phyloP scores from a whole-genome alignment of 2,113 vertebrate species.

The Brachyhypopomus occidentalis region DNA sequence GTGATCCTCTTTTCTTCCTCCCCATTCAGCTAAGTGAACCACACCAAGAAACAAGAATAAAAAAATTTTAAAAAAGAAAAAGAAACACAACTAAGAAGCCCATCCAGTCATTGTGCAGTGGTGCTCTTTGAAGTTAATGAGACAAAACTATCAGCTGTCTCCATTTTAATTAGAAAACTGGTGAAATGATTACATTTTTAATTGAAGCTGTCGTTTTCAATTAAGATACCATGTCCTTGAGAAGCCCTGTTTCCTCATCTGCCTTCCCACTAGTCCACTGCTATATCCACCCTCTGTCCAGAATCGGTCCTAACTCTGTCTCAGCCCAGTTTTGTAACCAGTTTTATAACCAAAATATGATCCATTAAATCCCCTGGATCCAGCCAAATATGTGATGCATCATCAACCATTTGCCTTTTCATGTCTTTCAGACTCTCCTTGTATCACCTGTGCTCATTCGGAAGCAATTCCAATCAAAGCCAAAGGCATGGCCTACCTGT shows the following conservation, averaged over 20 bases:
- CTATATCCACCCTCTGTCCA: slow-evolving; percentile 39
- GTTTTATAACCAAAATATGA: not conserved
- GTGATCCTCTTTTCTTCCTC: slow-evolving; percentile 2
- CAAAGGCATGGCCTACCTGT: not conserved
- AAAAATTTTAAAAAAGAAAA: not conserved
- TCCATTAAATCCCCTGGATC: not conserved
- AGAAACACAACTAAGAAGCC: slow-evolving; percentile 15
- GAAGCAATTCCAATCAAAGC: slow-evolving; percentile 13
- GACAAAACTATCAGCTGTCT: slow-evolving; percentile 77
- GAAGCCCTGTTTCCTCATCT: slow-evolving; percentile 55
- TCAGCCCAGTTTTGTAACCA: not conserved
- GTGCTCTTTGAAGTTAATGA: slow-evolving; percentile 79
- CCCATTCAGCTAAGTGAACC: slow-evolving; percentile 8
- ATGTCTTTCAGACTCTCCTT: not conserved
- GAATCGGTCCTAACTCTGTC: slow-evolving; percentile 42
- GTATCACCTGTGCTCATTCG: not conserved
- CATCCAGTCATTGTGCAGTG: slow-evolving; percentile 56
- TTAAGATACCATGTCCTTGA: slow-evolving; percentile 77
- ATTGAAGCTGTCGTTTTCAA: slow-evolving; percentile 81
- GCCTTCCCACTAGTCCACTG: slow-evolving; percentile 12
- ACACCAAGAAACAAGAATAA: slow-evolving; percentile 3
- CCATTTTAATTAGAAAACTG: slow-evolving; percentile 78
- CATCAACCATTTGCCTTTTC: not conserved
- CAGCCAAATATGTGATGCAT: not conserved
- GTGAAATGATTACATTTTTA: slow-evolving; percentile 80